Percentiles rank a stretch among this genome's conserved stretches.
These are phyloP conservation scores for Pelobates cultripes DNA, from an alignment of 2,797 vertebrate genomes.

Conservation along the genomic window DNA sequence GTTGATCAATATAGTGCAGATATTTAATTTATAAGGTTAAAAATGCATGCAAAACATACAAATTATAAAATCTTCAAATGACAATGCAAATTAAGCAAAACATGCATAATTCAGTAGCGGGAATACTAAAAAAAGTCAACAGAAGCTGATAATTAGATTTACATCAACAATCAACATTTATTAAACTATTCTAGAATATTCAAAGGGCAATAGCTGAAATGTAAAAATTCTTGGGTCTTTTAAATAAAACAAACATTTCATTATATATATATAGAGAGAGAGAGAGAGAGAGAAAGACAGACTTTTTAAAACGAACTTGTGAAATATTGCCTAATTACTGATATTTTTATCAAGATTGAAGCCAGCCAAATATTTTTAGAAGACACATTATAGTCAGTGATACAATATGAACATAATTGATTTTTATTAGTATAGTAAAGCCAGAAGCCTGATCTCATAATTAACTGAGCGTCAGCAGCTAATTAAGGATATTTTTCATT, in stretches of 20 bases:
- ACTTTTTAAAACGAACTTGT: no score
- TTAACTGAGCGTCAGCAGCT: constrained; percentile 47
- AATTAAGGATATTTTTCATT: constrained; percentile 48
- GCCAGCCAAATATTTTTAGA: constrained; percentile 40
- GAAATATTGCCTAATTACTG: no score
- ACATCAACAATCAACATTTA: constrained; percentile 11
- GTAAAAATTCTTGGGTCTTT: background rate
- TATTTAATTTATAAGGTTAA: background rate
- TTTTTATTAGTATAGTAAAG: constrained; percentile 42
- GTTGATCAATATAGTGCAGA: no score
- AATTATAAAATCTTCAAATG: background rate
- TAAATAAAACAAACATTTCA: background rate
- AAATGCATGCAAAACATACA: background rate
- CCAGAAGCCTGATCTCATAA: constrained; percentile 51
- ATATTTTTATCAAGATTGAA: constrained; percentile 12
- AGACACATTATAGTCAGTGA: constrained; percentile 32
- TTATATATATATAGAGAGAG: no score
- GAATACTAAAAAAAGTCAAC: no score
- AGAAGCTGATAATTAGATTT: background rate
- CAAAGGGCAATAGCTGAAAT: background rate
- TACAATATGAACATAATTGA: constrained; percentile 40
- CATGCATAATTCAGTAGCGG: background rate
- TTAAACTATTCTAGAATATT: background rate
- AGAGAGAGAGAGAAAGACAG: no score
- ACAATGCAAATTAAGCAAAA: background rate